Evolutionary conservation across 2,797 vertebrate genomes (phyloP).

Genomic region (Anomalospiza imberbis): DNA sequence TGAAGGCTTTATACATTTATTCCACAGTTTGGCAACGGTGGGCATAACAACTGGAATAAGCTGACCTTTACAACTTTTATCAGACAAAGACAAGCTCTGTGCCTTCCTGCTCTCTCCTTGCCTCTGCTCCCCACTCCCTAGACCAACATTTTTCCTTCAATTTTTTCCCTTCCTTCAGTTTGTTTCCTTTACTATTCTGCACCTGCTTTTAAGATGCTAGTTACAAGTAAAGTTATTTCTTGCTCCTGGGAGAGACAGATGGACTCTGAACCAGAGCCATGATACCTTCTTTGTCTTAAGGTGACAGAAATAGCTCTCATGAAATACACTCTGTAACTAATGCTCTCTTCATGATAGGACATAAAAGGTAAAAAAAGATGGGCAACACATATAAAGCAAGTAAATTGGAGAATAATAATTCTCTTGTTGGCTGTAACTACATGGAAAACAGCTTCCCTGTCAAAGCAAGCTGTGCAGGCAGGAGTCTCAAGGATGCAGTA

Average conservation of each 20-base stretch:
- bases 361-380: neutral
- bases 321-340: conserved; percentile 44
- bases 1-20: conserved; percentile 40
- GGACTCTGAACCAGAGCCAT: neutral
- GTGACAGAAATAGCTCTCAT: conserved; percentile 59
- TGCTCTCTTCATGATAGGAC: conserved; percentile 32
- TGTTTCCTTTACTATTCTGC: conserved; percentile 43
- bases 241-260: conserved; percentile 42
- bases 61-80: conserved; percentile 41
- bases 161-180: conserved; percentile 12
- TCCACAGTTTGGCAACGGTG: conserved; percentile 33
- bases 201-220: conserved; percentile 66
- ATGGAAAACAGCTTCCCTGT: neutral
- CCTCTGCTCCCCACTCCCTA: neutral
- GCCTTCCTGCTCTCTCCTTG: neutral
- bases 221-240: conserved; percentile 19
- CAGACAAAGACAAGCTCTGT: conserved; percentile 59
- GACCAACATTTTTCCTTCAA: neutral
- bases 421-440: neutral
- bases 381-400: neutral
- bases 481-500: neutral
- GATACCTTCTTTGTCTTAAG: conserved; percentile 33
- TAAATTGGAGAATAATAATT: neutral
- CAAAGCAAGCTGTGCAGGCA: conserved; percentile 38
- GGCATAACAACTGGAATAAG: conserved; percentile 35